A percentile compares a stretch with the other conserved stretches of the same genome.
phyloP scores from a whole-genome alignment of 2,888 invertebrate species.

The Spisula solida region DNA sequence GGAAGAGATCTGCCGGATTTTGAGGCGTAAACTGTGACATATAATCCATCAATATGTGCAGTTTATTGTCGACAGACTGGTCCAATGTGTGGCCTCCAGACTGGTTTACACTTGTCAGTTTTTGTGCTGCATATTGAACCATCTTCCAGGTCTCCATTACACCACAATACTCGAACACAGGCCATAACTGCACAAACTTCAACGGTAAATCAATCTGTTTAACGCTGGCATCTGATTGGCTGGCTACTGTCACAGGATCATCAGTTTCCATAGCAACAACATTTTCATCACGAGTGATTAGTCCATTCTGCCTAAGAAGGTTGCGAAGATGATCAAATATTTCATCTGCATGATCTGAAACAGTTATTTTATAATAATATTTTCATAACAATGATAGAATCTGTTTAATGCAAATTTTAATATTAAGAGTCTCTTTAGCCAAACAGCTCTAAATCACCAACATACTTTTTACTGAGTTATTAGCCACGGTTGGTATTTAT shows the following conservation, averaged over 20 bases:
- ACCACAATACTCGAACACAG: conserved; percentile 77
- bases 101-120: background rate
- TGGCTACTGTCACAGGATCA: conserved; percentile 25
- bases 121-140: background rate
- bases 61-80: background rate
- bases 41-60: conserved; percentile 49
- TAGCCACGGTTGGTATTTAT: no score
- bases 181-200: conserved; percentile 77
- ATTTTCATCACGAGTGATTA: conserved; percentile 25
- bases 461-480: no score
- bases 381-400: background rate
- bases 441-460: no score
- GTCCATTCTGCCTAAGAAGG: conserved; percentile 43
- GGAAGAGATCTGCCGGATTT: conserved; percentile 34
- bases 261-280: conserved; percentile 62
- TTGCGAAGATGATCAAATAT: background rate
- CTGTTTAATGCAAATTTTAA: no score
- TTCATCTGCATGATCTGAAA: conserved; percentile 4
- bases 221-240: conserved; percentile 54
- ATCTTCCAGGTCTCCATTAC: conserved; percentile 62
- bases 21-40: conserved; percentile 50
- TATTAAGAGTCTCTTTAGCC: no score
- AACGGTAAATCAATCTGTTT: conserved; percentile 47
- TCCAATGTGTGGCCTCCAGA: background rate
- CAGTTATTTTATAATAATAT: background rate